These are phyloP conservation scores for Neoarius graeffei DNA, from an alignment of 2,113 vertebrate species.

Conservation along the genomic window DNA sequence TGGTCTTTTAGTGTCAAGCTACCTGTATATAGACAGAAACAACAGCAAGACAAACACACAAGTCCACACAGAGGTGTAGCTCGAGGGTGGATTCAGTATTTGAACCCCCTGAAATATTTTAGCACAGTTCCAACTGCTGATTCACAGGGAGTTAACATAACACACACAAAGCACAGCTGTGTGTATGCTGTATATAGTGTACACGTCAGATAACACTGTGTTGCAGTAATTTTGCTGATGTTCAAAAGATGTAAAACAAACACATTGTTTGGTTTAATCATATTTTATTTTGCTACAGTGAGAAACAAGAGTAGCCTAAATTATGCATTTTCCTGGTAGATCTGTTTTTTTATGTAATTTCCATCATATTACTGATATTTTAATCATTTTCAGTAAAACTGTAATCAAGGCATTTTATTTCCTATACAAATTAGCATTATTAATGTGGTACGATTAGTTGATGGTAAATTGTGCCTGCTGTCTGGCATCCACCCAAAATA, in stretches of 20 bases:
- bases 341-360: background rate
- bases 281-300: background rate
- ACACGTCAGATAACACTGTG: background rate
- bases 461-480: background rate
- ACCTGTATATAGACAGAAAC: constrained; percentile 1
- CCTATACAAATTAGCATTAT: background rate
- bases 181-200: background rate
- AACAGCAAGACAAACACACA: constrained; percentile 19
- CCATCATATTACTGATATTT: background rate
- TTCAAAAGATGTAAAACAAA: background rate
- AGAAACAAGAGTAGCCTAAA: background rate
- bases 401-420: background rate
- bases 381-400: background rate
- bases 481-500: background rate
- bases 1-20: background rate
- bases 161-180: background rate
- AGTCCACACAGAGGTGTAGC: background rate
- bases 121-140: background rate
- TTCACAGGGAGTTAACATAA: background rate
- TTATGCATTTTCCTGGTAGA: background rate
- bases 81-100: background rate
- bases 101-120: background rate
- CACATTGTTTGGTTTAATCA: background rate
- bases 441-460: background rate
- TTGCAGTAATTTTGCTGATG: background rate